Evolutionary conservation across 2,888 invertebrate species (phyloP).

Genomic region (Punctoribates punctum): DNA sequence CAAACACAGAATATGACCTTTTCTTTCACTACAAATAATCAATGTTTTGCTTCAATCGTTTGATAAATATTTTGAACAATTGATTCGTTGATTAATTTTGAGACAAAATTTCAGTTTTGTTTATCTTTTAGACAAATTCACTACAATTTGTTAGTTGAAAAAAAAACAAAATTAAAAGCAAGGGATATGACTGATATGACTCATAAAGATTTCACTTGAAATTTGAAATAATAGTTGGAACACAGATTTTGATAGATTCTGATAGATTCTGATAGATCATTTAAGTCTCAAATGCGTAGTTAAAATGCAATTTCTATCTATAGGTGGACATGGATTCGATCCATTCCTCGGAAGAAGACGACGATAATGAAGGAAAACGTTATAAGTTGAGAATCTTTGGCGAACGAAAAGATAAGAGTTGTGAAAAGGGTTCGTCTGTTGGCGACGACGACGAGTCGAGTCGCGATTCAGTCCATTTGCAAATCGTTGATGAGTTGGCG

Average conservation of each 20-base stretch:
- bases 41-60: too few species aligned
- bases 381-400: neutral
- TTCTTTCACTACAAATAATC: too few species aligned
- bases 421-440: neutral
- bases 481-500: conserved; percentile 27
- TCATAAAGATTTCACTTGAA: too few species aligned
- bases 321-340: conserved; percentile 31
- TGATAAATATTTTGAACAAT: neutral
- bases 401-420: neutral
- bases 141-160: too few species aligned
- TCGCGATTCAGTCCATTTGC: conserved; percentile 28
- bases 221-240: too few species aligned
- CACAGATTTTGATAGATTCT: too few species aligned
- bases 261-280: too few species aligned
- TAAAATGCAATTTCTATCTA: neutral
- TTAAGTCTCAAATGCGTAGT: too few species aligned
- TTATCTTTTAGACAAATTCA: too few species aligned
- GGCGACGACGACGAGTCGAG: conserved; percentile 8
- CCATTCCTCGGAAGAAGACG: conserved; percentile 30
- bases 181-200: too few species aligned
- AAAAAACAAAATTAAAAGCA: too few species aligned
- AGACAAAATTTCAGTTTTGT: neutral
- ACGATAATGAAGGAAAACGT: conserved; percentile 13
- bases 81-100: neutral
- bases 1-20: too few species aligned